phyloP scores from a whole-genome alignment of 2,888 invertebrate species.

The Rhagonycha lutea region DNA sequence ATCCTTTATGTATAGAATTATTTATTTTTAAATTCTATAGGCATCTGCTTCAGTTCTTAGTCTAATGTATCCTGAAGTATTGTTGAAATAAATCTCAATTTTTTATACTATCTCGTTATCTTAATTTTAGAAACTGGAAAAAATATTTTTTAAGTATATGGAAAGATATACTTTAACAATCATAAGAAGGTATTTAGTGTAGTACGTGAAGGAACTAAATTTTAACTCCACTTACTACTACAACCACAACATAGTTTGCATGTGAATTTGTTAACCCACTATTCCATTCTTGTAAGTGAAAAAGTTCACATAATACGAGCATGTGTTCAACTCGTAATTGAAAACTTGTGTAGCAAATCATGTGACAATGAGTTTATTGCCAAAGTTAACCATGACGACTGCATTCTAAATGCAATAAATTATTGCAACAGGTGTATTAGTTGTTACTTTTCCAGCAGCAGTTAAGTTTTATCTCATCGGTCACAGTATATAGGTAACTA shows the following conservation, averaged over 20 bases:
- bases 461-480: too few species aligned
- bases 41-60: too few species aligned
- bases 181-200: too few species aligned
- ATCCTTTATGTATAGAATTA: too few species aligned
- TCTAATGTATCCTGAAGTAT: too few species aligned
- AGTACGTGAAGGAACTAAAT: neutral
- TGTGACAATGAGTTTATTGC: neutral
- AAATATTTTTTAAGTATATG: too few species aligned
- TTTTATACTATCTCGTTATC: neutral
- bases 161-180: too few species aligned
- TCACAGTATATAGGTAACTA: too few species aligned
- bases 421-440: neutral
- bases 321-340: neutral
- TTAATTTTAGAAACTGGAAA: too few species aligned
- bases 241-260: neutral
- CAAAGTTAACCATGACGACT: neutral
- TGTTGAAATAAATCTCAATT: too few species aligned
- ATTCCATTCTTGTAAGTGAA: neutral
- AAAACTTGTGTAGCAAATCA: neutral
- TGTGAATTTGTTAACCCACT: neutral
- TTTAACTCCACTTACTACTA: too few species aligned
- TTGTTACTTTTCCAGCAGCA: neutral
- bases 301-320: neutral
- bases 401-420: neutral
- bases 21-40: too few species aligned